Evolutionary conservation across 1,140 invertebrate species (phyloP), one percentile per base, ranked within the genome.

Genomic region (Macrocentrus cingulum): DNA sequence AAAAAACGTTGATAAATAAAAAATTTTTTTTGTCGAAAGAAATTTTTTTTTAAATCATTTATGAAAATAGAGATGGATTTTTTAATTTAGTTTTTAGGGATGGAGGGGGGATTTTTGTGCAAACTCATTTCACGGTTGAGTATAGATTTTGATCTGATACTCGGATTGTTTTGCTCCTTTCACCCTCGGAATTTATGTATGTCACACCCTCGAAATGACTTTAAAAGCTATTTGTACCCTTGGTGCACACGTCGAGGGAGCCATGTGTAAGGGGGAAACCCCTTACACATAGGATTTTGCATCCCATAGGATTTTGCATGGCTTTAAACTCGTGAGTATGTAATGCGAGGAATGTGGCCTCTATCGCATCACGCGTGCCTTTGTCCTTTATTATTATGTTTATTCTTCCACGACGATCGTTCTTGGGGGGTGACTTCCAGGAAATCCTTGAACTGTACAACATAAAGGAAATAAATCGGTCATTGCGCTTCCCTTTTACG

Each of bases 401-500:
- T 34, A 34, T 34, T 34, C 11, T 11, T 7, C 29, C 11, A 6
- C 29, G 29, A 56, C 8, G 20, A 23, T 29, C 49, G 25, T 8
- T 8, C 19, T 4, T 19, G 4, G n/a, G 15, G 53, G 53, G 46
- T 29, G 46, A 18, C 7, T 52, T 22, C 19, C 16, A 34, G 20
- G 6, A 36, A 56, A 29, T 45, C 23, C 22, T 16, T 56, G n/a
- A 32, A 1, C 32, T 44, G 20, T n/a, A n/a, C n/a, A n/a, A n/a
- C n/a, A 44, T 57, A 23, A 2, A 29, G 3, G 52, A 66, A 55
- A 69, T 66, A 70, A 67, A 68, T 69, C 46, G 46, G 46, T 69
- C 63, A 58, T 51, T 56, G 63, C 29, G 36, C 11, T 39, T 39
- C 36, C 3, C 36, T 39, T 39, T n/a, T n/a, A n/a, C n/a, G n/a